Conservation (phyloP, 1,140 invertebrate genomes). For the Atta colombica region DNA sequence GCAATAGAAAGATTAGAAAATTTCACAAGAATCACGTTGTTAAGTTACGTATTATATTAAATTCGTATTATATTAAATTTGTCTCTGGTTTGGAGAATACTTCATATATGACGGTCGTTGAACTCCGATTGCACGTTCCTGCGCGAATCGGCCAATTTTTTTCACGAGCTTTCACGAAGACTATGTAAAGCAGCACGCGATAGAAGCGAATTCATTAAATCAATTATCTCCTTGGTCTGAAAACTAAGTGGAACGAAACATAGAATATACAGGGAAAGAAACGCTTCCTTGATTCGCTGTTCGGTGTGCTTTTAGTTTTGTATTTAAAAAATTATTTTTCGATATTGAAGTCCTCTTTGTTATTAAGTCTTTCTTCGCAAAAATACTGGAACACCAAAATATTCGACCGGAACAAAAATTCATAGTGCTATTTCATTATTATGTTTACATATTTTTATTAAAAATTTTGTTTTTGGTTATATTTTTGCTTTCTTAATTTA, state of each 20-base stretch:
- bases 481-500: neutral
- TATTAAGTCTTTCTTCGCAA: neutral
- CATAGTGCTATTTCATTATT: too few relatives aligned
- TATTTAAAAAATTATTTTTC: slow-evolving; percentile 14
- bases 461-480: neutral
- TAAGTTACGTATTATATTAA: slow-evolving; percentile 18
- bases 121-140: neutral
- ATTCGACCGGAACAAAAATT: too few relatives aligned
- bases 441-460: neutral
- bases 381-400: neutral
- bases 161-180: slow-evolving; percentile 43
- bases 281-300: neutral
- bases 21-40: neutral
- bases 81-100: neutral
- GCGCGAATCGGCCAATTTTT: slow-evolving; percentile 36
- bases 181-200: slow-evolving; percentile 26
- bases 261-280: neutral
- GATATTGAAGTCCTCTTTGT: neutral
- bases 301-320: neutral
- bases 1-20: neutral
- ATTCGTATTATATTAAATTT: slow-evolving; percentile 1
- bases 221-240: slow-evolving; percentile 40
- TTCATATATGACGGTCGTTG: slow-evolving; percentile 21
- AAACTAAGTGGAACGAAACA: slow-evolving; percentile 55
- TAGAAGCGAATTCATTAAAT: slow-evolving; percentile 51